Conservation (phyloP, 2,888 invertebrate species). For the Torymus texanus region DNA sequence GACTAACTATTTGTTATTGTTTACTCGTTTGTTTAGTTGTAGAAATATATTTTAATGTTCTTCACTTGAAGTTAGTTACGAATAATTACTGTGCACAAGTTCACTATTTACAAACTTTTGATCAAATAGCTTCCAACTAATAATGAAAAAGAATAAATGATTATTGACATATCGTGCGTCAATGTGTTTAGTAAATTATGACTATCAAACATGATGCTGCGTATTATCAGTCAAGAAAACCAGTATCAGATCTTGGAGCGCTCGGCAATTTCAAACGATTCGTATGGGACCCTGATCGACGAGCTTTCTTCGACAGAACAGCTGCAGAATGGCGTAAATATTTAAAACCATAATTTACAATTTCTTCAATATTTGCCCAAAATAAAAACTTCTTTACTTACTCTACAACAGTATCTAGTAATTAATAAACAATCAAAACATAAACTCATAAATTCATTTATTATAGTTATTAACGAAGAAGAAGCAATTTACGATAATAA, state of each 20-base stretch:
- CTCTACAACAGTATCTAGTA: no score
- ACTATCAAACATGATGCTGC: slow-evolving; percentile 67
- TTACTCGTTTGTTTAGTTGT: background rate
- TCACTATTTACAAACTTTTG: background rate
- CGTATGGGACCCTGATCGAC: slow-evolving; percentile 66
- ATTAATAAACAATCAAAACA: no score
- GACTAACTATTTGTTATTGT: no score
- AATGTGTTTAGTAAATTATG: slow-evolving; percentile 47
- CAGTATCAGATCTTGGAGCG: slow-evolving; percentile 65
- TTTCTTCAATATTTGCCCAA: no score
- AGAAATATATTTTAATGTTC: background rate
- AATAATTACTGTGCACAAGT: background rate
- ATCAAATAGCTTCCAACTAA: slow-evolving; percentile 5
- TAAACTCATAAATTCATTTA: no score
- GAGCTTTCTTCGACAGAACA: slow-evolving; percentile 66
- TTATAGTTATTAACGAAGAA: no score
- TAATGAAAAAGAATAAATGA: background rate
- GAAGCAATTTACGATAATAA: no score
- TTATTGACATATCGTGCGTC: no score
- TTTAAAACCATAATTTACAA: no score
- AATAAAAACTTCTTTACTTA: no score
- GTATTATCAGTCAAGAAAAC: slow-evolving; percentile 68
- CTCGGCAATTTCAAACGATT: slow-evolving; percentile 65
- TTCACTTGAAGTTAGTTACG: slow-evolving; percentile 1
- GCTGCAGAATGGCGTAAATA: slow-evolving; percentile 68